Base-by-base conservation (phyloP, 2,797 vertebrate species). In the Triplophysa bombifrons region DNA sequence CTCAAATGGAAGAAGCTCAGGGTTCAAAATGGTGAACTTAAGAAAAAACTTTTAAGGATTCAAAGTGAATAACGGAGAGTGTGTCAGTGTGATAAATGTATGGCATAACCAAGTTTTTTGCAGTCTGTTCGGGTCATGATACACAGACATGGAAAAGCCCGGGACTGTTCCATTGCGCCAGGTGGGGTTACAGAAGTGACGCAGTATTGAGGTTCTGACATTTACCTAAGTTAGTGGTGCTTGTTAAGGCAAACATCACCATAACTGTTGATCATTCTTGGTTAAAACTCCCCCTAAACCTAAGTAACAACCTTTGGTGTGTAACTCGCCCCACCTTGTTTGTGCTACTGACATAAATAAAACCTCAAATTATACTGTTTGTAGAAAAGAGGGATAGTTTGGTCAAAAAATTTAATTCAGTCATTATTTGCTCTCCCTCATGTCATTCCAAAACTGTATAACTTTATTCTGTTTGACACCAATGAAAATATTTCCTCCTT, bases 151-250 rank as follows among this genome's bases (percentile, higher is more conserved):
- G 30, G 55, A 34, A 63, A 72, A 12, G 68, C 58, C 44, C 17
- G 19, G 51, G 61, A 72, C 48, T 80, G 85, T 74, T 76, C 56
- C n/a, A 22, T 67, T n/a, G 19, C 55, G 55, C 53, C 58, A 64
- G 74, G 53, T 73, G 74, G 68, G 60, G 27, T 60, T 63, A 19
- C 60, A 17, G 19, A 86, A 77, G 16, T 72, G 77, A 64, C 63
- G 38, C 34, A 65, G 63, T 41, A 65, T 65, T 44, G 34, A 65
- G 34, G 34, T 65, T 13, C 63, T 65, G 38, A 65, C 60, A 63
- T 63, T 63, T 63, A 34, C 60, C 60, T 34, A 17, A 63, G 60
- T 63, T 63, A 63, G 27, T 63, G 60, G 27, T 63, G 14, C 60
- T 34, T 63, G 27, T 19, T 63, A 63, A 63, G 8, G 16, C 27